A percentile compares a stretch with the other conserved stretches of the same genome.
Conservation (phyloP, 1,140 invertebrate genomes). For the Tetramorium simillimum region DNA sequence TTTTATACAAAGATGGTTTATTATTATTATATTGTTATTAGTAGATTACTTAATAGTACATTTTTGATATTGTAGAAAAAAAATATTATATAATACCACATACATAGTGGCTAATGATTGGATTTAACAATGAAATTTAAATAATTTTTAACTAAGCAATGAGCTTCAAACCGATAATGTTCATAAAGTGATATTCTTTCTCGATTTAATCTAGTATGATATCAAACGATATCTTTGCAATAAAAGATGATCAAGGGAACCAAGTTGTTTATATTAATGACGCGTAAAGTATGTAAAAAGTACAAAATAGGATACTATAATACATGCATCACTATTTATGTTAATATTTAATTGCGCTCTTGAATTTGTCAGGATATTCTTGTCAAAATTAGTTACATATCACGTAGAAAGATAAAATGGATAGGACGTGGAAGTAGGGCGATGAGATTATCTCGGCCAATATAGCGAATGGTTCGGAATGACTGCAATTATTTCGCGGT, state of each 20-base stretch:
- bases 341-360: not conserved
- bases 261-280: not conserved
- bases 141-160: not conserved
- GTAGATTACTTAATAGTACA: not conserved
- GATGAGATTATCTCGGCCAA: constrained; percentile 82
- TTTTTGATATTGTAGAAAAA: not conserved
- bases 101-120: not conserved
- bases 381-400: constrained; percentile 62
- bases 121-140: not conserved
- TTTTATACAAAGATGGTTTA: not conserved
- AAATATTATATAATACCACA: not conserved
- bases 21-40: constrained; percentile 1
- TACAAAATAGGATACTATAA: not conserved
- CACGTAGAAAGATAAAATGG: constrained; percentile 80
- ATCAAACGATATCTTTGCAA: not conserved
- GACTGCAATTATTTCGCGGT: constrained; percentile 82
- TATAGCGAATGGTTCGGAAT: constrained; percentile 82
- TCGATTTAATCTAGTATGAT: not conserved
- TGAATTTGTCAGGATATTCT: constrained; percentile 26
- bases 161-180: not conserved
- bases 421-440: constrained; percentile 78
- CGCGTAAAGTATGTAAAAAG: not conserved
- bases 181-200: not conserved
- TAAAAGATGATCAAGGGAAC: too few relatives aligned
- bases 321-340: not conserved